phyloP scores from a whole-genome alignment of 2,113 vertebrate genomes.

The Chascanopsetta lugubris region DNA sequence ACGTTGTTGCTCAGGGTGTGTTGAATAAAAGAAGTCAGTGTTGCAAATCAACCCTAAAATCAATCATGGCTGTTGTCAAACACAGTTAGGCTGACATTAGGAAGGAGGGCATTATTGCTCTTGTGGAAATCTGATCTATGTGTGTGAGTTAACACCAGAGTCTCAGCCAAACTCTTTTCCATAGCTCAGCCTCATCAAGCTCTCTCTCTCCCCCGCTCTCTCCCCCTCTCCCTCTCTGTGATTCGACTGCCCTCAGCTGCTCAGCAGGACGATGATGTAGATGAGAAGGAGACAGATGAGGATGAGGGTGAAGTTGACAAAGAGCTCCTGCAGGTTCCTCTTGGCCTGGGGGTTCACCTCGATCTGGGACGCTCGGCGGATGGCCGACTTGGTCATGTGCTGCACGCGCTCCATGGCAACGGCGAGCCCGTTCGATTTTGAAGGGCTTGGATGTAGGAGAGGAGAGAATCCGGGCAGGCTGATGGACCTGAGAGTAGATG shows the following conservation, averaged over 20 bases:
- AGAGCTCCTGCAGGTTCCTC: conserved; percentile 96
- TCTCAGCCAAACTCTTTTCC: conserved; percentile 1
- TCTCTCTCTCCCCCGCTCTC: background rate
- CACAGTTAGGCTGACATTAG: conserved; percentile 19
- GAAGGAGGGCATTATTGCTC: background rate
- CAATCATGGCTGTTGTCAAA: background rate
- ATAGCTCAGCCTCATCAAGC: background rate
- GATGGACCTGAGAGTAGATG: background rate
- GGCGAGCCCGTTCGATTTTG: conserved; percentile 18
- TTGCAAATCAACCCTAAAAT: too few species aligned
- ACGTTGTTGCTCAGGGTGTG: background rate
- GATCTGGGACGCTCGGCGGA: conserved; percentile 94
- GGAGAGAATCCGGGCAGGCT: background rate
- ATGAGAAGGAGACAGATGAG: conserved; percentile 98
- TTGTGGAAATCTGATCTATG: background rate
- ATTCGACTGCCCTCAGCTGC: conserved; percentile 60
- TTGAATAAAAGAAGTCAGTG: too few species aligned
- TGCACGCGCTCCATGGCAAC: conserved; percentile 94
- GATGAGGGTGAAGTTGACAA: conserved; percentile 98
- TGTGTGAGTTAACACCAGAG: background rate
- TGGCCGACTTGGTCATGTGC: conserved; percentile 94
- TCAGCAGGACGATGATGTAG: conserved; percentile 97
- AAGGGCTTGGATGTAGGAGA: background rate
- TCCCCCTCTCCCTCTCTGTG: too few species aligned
- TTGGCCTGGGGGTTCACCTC: conserved; percentile 94